Conservation (phyloP, 2,797 vertebrate genomes). For the Channa striata region DNA sequence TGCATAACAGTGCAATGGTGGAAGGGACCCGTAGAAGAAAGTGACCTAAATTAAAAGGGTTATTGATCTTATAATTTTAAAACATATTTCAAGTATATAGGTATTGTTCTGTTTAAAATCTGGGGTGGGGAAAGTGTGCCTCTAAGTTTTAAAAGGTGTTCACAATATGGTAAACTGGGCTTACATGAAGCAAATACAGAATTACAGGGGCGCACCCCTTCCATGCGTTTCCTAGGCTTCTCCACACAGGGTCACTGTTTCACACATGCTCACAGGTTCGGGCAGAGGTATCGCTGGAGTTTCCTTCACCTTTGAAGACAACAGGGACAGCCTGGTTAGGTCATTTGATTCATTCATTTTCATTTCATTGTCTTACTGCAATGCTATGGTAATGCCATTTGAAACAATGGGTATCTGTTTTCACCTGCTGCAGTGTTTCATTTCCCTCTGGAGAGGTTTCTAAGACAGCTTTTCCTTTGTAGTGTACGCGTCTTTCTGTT, state of each 20-base stretch:
- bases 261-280: slow-evolving; percentile 65
- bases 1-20: slow-evolving; percentile 38
- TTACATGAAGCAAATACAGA: neutral
- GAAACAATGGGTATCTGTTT: neutral
- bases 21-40: neutral
- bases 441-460: slow-evolving; percentile 42
- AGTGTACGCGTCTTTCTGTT: slow-evolving; percentile 48
- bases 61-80: slow-evolving; percentile 11
- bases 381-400: neutral
- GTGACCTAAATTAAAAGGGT: neutral
- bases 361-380: neutral
- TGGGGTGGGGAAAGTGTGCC: neutral
- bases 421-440: slow-evolving; percentile 58
- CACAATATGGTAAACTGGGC: neutral
- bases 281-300: slow-evolving; percentile 27
- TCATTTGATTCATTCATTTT: neutral
- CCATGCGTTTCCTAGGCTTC: slow-evolving; percentile 68
- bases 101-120: slow-evolving; percentile 13
- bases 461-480: slow-evolving; percentile 21
- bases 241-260: slow-evolving; percentile 74
- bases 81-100: slow-evolving; percentile 36
- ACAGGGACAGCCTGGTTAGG: slow-evolving; percentile 8
- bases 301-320: slow-evolving; percentile 61
- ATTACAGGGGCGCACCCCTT: neutral
- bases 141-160: slow-evolving; percentile 9